Percentiles rank a stretch among this genome's conserved stretches.
Evolutionary conservation across 2,797 vertebrate genomes (phyloP).

Genomic region (Hozukius guyotensis): DNA sequence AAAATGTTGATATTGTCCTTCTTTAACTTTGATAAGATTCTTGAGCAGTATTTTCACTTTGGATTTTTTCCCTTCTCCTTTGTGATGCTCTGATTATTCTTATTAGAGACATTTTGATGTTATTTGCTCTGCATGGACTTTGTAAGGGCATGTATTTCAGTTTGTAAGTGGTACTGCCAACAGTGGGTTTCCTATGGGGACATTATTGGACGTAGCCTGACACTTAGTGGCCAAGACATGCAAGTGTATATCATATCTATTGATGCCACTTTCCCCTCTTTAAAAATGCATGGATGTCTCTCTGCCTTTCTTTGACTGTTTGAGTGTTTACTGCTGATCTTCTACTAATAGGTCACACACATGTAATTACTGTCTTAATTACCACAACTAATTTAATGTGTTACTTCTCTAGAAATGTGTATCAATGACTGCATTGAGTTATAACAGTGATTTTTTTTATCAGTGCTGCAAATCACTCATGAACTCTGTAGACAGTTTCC

Average conservation of each 20-base stretch:
- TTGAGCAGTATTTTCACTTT: neutral
- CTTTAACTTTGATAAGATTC: neutral
- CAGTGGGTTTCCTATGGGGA: neutral
- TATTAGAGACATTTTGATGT: neutral
- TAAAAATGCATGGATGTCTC: neutral
- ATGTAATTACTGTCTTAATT: neutral
- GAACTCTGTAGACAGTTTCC: slow-evolving; percentile 28
- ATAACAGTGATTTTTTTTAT: neutral
- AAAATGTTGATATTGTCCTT: neutral
- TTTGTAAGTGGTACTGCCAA: neutral
- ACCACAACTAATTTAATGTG: neutral
- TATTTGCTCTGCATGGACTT: neutral
- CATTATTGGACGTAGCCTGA: slow-evolving; percentile 55
- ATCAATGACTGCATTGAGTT: neutral
- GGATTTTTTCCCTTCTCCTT: fast-evolving
- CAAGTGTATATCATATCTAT: neutral
- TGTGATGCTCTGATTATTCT: neutral
- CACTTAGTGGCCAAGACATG: slow-evolving; percentile 62
- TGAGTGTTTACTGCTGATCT: neutral
- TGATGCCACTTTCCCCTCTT: neutral
- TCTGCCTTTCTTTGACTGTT: neutral
- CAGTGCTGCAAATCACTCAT: slow-evolving; percentile 26
- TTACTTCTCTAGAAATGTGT: slow-evolving; percentile 7
- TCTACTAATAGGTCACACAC: neutral
- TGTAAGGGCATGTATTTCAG: neutral